phyloP scores from a whole-genome alignment of 2,113 vertebrate genomes.

The Ictalurus furcatus region DNA sequence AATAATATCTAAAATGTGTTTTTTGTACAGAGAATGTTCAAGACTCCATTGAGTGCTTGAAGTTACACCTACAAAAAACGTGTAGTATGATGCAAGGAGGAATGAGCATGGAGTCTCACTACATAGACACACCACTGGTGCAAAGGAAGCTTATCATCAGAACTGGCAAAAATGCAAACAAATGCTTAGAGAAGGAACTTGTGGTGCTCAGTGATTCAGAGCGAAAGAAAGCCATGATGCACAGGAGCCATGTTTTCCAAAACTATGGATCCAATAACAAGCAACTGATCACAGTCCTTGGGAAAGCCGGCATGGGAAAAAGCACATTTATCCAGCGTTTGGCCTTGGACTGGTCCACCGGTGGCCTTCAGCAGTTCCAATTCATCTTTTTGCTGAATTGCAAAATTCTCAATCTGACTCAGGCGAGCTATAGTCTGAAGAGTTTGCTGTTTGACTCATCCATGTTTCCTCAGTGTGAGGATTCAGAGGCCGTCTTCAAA shows the following conservation, averaged over 20 bases:
- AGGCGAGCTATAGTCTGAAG: slow-evolving; percentile 70
- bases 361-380: slow-evolving; percentile 79
- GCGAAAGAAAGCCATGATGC: slow-evolving; percentile 62
- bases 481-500: slow-evolving; percentile 69
- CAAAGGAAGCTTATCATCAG: slow-evolving; percentile 69
- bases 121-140: slow-evolving; percentile 74
- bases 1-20: not conserved
- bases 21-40: slow-evolving; percentile 74
- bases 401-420: slow-evolving; percentile 67
- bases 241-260: slow-evolving; percentile 70
- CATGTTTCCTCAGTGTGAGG: slow-evolving; percentile 54
- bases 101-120: slow-evolving; percentile 66
- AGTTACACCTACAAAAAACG: slow-evolving; percentile 63
- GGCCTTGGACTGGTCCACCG: slow-evolving; percentile 83
- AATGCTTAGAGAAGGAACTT: slow-evolving; percentile 79
- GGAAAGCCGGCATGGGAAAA: slow-evolving; percentile 85
- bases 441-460: slow-evolving; percentile 77
- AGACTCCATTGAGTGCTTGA: slow-evolving; percentile 68
- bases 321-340: slow-evolving; percentile 79
- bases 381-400: slow-evolving; percentile 84
- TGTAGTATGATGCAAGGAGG: slow-evolving; percentile 66
- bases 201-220: slow-evolving; percentile 72
- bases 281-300: slow-evolving; percentile 63
- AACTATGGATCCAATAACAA: slow-evolving; percentile 37
- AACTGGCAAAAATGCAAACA: slow-evolving; percentile 71